phyloP scores from a whole-genome alignment of 2,797 vertebrate genomes.

The Gymnoscopelus microlampas region DNA sequence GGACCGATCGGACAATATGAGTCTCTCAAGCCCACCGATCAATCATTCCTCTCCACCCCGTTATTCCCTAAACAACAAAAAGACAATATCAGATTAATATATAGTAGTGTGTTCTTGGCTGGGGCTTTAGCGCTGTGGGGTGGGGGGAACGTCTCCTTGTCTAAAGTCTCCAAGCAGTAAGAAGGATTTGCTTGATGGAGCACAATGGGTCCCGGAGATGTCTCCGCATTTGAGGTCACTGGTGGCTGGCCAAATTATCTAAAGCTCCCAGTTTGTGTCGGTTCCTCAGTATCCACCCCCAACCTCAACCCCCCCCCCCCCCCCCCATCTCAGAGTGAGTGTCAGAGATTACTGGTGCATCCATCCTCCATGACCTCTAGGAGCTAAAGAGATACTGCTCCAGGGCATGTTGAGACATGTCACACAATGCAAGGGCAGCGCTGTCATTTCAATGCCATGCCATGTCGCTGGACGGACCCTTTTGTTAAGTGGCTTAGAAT shows the following conservation, averaged over 20 bases:
- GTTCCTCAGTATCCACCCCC: not conserved
- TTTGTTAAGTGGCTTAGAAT: slow-evolving; percentile 75
- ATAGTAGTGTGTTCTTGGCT: slow-evolving; percentile 71
- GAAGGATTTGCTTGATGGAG: slow-evolving; percentile 78
- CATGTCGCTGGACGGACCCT: slow-evolving; percentile 54
- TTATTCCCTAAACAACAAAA: slow-evolving; percentile 76
- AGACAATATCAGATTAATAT: slow-evolving; percentile 81
- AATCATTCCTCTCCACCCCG: slow-evolving; percentile 62
- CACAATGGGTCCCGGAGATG: slow-evolving; percentile 64
- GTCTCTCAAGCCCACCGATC: slow-evolving; percentile 67
- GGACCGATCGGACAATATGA: slow-evolving; percentile 66
- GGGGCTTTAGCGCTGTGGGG: slow-evolving; percentile 73
- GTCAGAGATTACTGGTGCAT: slow-evolving; percentile 77
- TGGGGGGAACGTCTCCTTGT: slow-evolving; percentile 66
- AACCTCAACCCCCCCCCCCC: slow-evolving; percentile 23
- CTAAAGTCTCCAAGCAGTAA: slow-evolving; percentile 73
- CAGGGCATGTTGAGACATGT: slow-evolving; percentile 76
- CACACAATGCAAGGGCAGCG: slow-evolving; percentile 81
- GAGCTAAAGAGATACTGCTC: slow-evolving; percentile 73
- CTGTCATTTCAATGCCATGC: slow-evolving; percentile 82
- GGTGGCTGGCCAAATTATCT: slow-evolving; percentile 81
- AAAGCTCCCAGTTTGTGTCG: slow-evolving; percentile 54
- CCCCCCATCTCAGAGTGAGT: slow-evolving; percentile 61
- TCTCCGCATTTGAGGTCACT: slow-evolving; percentile 72
- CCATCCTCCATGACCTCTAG: slow-evolving; percentile 75